A percentile compares a stretch with the other conserved stretches of the same genome.
Conservation (phyloP, 2,888 invertebrate species). For the Drosophila algonquin region DNA sequence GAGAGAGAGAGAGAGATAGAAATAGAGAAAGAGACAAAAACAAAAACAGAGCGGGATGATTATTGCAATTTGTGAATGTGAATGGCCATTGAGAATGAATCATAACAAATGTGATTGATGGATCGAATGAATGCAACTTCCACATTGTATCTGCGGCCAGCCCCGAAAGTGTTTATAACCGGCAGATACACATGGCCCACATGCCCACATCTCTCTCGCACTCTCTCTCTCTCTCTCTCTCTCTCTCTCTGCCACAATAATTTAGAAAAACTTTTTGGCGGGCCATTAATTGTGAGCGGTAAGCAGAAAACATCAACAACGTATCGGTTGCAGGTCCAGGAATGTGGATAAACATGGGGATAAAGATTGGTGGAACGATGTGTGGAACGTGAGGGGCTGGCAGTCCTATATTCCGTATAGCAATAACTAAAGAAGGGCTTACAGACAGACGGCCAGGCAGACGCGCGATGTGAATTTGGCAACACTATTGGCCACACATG, state of each 20-base stretch:
- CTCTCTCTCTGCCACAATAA: constrained; percentile 45
- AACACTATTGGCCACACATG: constrained; percentile 41
- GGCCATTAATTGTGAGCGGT: constrained; percentile 67
- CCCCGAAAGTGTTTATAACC: constrained; percentile 7
- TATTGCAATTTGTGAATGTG: constrained; percentile 11
- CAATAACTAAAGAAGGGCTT: constrained; percentile 34
- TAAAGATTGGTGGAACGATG: not conserved
- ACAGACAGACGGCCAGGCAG: not conserved
- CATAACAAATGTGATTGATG: constrained; percentile 27
- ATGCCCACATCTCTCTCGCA: not conserved
- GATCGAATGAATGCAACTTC: constrained; percentile 2
- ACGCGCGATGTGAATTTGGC: constrained; percentile 23
- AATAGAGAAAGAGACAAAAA: not conserved
- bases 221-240: not conserved
- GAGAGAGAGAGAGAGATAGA: not conserved
- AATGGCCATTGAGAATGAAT: constrained; percentile 2
- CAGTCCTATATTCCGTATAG: not conserved
- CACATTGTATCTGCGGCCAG: constrained; percentile 8
- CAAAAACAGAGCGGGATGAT: not conserved
- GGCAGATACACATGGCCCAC: constrained; percentile 29
- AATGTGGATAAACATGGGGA: not conserved
- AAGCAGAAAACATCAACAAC: constrained; percentile 50
- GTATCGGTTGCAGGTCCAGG: constrained; percentile 21
- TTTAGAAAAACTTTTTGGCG: constrained; percentile 63
- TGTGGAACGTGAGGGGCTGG: not conserved